A percentile compares a stretch with the other conserved stretches of the same genome.
Conservation (phyloP, 2,888 invertebrate genomes). For the Xanthia togata region DNA sequence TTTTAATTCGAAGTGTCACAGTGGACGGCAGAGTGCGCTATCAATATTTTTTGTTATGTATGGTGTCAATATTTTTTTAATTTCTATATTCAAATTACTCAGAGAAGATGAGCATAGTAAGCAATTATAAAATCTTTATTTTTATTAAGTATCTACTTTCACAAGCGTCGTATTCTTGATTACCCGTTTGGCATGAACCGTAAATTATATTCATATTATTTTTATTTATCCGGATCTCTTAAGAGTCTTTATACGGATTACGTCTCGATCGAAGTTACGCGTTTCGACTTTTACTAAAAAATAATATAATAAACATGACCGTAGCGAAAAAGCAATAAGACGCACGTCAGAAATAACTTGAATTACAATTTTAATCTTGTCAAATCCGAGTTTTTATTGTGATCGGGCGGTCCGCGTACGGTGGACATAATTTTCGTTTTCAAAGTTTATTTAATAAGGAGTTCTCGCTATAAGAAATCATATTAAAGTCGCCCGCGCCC, state of each 20-base stretch:
- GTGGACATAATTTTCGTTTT: slow-evolving; percentile 87
- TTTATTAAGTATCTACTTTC: slow-evolving; percentile 65
- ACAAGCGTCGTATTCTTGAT: slow-evolving; percentile 49
- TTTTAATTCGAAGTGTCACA: slow-evolving; percentile 78
- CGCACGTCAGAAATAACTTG: slow-evolving; percentile 88
- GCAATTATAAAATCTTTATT: slow-evolving; percentile 65
- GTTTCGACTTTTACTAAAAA: slow-evolving; percentile 73
- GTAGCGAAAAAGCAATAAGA: slow-evolving; percentile 89
- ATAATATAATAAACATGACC: slow-evolving; percentile 75
- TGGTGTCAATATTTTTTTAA: too few relatives aligned
- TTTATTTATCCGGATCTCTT: slow-evolving; percentile 54
- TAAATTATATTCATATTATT: slow-evolving; percentile 66
- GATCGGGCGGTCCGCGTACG: slow-evolving; percentile 78
- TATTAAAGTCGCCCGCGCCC: slow-evolving; percentile 78
- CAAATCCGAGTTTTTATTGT: slow-evolving; percentile 89
- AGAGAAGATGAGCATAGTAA: slow-evolving; percentile 56
- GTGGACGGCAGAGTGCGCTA: slow-evolving; percentile 69
- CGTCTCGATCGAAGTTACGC: slow-evolving; percentile 72
- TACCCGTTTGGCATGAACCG: slow-evolving; percentile 59
- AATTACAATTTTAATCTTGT: slow-evolving; percentile 90
- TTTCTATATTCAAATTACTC: slow-evolving; percentile 63
- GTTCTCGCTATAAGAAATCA: slow-evolving; percentile 86
- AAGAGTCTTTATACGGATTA: slow-evolving; percentile 76
- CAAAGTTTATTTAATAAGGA: slow-evolving; percentile 89
- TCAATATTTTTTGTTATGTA: slow-evolving; percentile 64